These are phyloP conservation scores for Globia sparganii DNA, from an alignment of 2,888 invertebrate species.

Conservation along the genomic window DNA sequence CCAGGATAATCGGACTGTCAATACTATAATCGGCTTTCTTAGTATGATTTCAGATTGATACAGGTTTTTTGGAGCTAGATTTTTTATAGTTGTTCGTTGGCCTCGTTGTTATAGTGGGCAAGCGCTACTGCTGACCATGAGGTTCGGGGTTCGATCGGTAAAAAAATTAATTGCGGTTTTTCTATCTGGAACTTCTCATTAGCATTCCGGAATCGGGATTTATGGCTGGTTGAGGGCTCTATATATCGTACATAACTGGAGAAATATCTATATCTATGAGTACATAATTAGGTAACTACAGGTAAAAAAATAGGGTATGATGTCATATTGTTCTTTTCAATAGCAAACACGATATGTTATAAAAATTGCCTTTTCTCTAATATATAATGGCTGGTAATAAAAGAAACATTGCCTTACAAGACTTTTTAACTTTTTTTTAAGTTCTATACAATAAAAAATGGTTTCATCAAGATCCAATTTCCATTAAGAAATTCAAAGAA, in stretches of 20 bases:
- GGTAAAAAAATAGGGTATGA: background rate
- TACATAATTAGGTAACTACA: too few relatives aligned
- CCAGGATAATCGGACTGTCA: background rate
- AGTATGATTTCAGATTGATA: background rate
- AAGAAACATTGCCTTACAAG: background rate
- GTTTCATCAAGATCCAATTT: constrained; percentile 34
- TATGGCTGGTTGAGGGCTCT: background rate
- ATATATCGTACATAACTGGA: too few relatives aligned
- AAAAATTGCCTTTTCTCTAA: too few relatives aligned
- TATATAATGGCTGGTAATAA: background rate
- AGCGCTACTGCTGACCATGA: background rate
- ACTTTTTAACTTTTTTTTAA: background rate
- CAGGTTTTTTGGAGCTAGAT: background rate
- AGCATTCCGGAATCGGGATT: too few relatives aligned
- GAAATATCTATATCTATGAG: too few relatives aligned
- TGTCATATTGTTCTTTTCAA: background rate
- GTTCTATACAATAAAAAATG: constrained; percentile 4
- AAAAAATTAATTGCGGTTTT: background rate
- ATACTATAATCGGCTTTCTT: constrained; percentile 1
- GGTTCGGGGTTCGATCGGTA: too few relatives aligned
- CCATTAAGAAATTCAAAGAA: constrained; percentile 39
- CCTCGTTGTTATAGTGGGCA: background rate
- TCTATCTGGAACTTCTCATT: background rate
- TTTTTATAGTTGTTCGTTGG: background rate
- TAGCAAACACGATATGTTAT: background rate